A percentile compares a stretch with the other conserved stretches of the same genome.
These are phyloP conservation scores for Alloplasta piceator DNA, from an alignment of 2,888 invertebrate genomes.

Conservation along the genomic window DNA sequence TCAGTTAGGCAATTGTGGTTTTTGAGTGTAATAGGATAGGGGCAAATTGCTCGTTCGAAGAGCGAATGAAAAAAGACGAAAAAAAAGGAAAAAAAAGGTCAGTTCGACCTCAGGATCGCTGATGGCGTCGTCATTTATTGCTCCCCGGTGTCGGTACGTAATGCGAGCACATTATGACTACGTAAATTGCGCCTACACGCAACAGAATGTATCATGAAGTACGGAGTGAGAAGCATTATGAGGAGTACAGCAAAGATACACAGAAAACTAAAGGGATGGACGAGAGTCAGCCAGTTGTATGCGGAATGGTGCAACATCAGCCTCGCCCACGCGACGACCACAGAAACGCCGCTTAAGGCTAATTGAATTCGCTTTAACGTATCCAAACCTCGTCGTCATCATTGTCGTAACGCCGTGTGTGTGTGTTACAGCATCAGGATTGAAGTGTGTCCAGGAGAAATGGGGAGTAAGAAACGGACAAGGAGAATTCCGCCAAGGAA, in stretches of 20 bases:
- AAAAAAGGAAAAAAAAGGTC: conserved; percentile 29
- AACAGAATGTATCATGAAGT: conserved; percentile 30
- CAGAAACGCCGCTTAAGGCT: conserved; percentile 74
- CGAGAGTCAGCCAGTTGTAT: conserved; percentile 3
- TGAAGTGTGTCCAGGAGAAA: not conserved
- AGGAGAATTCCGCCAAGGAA: not conserved
- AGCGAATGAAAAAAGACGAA: conserved; percentile 28
- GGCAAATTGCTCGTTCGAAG: conserved; percentile 70
- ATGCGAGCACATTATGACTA: conserved; percentile 8
- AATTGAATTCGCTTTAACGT: conserved; percentile 74
- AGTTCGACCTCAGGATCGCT: conserved; percentile 62
- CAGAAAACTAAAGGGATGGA: conserved; percentile 27
- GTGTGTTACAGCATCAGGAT: conserved; percentile 1
- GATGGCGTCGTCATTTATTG: conserved; percentile 5
- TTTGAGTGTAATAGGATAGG: conserved; percentile 68
- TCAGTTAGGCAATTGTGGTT: conserved; percentile 71
- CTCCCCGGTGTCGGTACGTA: conserved; percentile 7
- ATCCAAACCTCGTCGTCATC: conserved; percentile 45
- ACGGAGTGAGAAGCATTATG: conserved; percentile 28
- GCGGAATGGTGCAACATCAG: conserved; percentile 49
- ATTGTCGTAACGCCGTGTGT: conserved; percentile 30
- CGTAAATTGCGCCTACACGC: conserved; percentile 31
- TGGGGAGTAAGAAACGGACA: not conserved
- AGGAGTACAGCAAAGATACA: conserved; percentile 13
- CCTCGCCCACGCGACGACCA: conserved; percentile 76